Conservation (phyloP, 37 sponge, comb jelly and placozoan species). For the Theonella swinhoei region DNA sequence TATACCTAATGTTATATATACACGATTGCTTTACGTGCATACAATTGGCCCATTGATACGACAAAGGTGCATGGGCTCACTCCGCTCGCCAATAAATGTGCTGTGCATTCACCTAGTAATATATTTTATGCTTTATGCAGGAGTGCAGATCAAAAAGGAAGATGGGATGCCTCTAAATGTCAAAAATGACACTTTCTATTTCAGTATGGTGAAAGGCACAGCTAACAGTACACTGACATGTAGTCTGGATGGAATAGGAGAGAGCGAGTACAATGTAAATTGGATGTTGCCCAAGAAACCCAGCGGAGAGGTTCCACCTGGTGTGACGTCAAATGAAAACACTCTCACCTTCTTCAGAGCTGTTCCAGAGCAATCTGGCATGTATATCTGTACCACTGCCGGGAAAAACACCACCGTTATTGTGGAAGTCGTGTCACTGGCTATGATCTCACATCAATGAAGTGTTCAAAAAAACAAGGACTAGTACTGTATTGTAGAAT, state of each 20-base stretch:
- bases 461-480: no score
- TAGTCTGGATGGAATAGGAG: not conserved
- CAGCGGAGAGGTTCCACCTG: not conserved
- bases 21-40: no score
- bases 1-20: no score
- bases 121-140: not conserved
- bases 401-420: not conserved
- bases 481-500: no score
- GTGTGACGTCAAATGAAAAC: not conserved
- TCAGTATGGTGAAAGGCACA: not conserved
- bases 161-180: no score
- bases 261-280: not conserved
- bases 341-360: not conserved
- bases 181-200: not conserved
- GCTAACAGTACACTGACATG: not conserved
- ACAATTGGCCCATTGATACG: no score
- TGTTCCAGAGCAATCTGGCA: not conserved
- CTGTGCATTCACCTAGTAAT: no score
- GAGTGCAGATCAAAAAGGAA: not conserved
- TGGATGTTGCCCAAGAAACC: not conserved
- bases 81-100: no score
- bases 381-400: not conserved
- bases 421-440: not conserved
- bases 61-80: no score
- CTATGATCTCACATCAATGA: no score